Percentiles rank a stretch among this genome's conserved stretches.
Conservation (phyloP, 2,888 invertebrate species). For the Tubulanus polymorphus region DNA sequence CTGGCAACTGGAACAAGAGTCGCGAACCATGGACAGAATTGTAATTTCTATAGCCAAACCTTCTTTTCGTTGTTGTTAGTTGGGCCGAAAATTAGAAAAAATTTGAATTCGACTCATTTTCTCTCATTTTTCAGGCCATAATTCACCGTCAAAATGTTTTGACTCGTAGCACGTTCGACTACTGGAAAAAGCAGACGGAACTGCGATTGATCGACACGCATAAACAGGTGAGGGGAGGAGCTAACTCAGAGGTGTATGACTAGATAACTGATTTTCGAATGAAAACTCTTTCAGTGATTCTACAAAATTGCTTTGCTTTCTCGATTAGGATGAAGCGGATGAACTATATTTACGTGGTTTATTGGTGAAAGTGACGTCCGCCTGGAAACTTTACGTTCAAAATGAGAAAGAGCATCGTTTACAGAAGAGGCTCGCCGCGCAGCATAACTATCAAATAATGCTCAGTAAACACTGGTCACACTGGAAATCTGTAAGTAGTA, state of each 20-base stretch:
- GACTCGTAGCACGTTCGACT: conserved; percentile 22
- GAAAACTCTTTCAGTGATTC: too few relatives aligned
- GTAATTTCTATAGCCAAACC: conserved; percentile 19
- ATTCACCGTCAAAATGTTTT: conserved; percentile 33
- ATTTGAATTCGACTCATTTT: background rate
- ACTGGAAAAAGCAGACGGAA: conserved; percentile 29
- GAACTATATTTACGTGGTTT: too few relatives aligned
- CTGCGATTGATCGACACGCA: conserved; percentile 20
- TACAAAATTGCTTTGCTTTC: too few relatives aligned
- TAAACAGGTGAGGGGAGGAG: conserved; percentile 28
- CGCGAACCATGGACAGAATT: conserved; percentile 40
- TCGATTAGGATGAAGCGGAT: too few relatives aligned
- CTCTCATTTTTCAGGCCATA: conserved; percentile 31
- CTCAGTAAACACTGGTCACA: background rate
- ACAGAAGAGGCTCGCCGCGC: background rate
- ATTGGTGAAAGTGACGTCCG: conserved; percentile 21
- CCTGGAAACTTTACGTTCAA: conserved; percentile 22
- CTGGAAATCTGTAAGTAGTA: too few relatives aligned
- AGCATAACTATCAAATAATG: background rate
- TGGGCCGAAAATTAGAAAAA: background rate
- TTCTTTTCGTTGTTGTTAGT: background rate
- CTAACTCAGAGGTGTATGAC: background rate
- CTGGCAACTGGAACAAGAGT: conserved; percentile 30
- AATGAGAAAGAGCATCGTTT: conserved; percentile 17
- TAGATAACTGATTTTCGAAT: too few relatives aligned